Conservation (phyloP, 1,140 invertebrate genomes). For the Brachionus asplanchnoidis region DNA sequence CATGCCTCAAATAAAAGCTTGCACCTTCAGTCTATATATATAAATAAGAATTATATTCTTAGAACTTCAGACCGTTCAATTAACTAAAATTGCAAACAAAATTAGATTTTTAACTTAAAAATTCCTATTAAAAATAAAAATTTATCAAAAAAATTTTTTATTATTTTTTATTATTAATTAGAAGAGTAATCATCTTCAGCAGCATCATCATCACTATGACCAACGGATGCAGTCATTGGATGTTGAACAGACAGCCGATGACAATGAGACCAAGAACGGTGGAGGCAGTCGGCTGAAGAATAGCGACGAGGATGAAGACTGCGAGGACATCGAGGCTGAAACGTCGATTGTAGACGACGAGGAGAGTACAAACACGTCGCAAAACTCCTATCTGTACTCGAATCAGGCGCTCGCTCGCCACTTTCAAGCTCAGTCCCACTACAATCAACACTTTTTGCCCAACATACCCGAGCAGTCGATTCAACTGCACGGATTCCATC, state of each 20-base stretch:
- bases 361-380: neutral
- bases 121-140: too few species aligned
- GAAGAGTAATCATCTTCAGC: neutral
- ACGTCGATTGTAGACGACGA: conserved; percentile 14
- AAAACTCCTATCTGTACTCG: neutral
- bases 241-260: neutral
- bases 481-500: conserved; percentile 11
- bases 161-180: neutral
- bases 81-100: too few species aligned
- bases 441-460: conserved; percentile 6
- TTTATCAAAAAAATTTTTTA: neutral
- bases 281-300: neutral
- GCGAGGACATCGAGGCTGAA: conserved; percentile 18
- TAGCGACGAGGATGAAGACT: neutral
- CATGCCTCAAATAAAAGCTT: too few species aligned
- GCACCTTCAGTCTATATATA: too few species aligned
- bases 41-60: neutral
- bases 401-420: neutral
- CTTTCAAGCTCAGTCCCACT: neutral
- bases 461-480: conserved; percentile 22
- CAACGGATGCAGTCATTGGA: too few species aligned
- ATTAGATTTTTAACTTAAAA: too few species aligned
- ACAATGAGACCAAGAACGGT: neutral
- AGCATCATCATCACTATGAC: too few species aligned
- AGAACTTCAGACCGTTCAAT: neutral